phyloP scores from a whole-genome alignment of 2,888 invertebrate genomes.

The Oasisia sp. region DNA sequence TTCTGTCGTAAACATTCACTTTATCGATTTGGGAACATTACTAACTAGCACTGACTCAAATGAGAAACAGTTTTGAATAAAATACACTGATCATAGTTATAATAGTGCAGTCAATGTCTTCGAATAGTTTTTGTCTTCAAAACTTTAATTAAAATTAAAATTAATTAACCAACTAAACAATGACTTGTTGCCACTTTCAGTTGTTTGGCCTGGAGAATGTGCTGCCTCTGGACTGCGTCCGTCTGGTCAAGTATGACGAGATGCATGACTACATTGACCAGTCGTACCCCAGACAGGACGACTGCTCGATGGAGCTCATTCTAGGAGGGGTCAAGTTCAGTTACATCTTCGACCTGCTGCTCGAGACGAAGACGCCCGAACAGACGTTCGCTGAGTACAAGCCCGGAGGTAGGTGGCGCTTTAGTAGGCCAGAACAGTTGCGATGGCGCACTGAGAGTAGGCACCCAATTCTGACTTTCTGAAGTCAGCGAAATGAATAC shows the following conservation, averaged over 20 bases:
- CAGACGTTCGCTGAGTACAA: slow-evolving; percentile 74
- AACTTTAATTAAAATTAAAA: no score
- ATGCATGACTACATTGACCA: slow-evolving; percentile 74
- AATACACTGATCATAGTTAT: no score
- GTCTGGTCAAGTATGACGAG: slow-evolving; percentile 78
- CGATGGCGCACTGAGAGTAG: background rate
- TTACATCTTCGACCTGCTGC: slow-evolving; percentile 72
- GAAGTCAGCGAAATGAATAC: background rate
- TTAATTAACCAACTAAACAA: background rate
- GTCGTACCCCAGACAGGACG: slow-evolving; percentile 62
- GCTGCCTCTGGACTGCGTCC: slow-evolving; percentile 75
- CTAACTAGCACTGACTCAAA: no score
- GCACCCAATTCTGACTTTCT: no score
- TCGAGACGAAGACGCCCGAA: slow-evolving; percentile 75
- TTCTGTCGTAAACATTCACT: no score
- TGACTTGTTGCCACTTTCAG: slow-evolving; percentile 52
- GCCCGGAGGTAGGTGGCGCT: slow-evolving; percentile 70
- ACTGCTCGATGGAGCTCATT: slow-evolving; percentile 67
- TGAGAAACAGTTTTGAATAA: no score
- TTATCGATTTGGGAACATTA: no score
- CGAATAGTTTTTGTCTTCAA: no score
- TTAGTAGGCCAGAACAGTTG: slow-evolving; percentile 72
- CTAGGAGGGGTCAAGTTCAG: slow-evolving; percentile 67
- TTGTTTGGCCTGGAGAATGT: slow-evolving; percentile 72
- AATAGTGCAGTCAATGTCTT: no score